Conservation (phyloP, 2,797 vertebrate genomes). For the Etheostoma nigrum region DNA sequence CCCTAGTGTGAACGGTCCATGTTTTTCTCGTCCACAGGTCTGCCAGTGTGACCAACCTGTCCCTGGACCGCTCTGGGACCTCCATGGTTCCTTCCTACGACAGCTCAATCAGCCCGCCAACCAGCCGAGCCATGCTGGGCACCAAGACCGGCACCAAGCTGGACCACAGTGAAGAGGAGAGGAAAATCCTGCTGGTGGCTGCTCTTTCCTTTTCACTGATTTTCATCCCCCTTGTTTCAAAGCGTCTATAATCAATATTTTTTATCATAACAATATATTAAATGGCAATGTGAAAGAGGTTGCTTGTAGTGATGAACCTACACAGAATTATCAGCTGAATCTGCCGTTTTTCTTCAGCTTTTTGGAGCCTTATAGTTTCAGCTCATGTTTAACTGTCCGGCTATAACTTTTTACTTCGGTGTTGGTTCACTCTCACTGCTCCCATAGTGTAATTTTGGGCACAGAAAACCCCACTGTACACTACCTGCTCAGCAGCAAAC, state of each 20-base stretch:
- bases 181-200: slow-evolving; percentile 95
- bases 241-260: not conserved
- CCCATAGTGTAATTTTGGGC: no score
- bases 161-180: slow-evolving; percentile 95
- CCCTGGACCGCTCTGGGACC: slow-evolving; percentile 93
- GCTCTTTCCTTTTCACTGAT: not conserved
- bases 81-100: slow-evolving; percentile 95
- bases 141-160: slow-evolving; percentile 86
- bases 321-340: not conserved
- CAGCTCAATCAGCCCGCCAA: slow-evolving; percentile 94
- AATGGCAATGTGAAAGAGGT: not conserved
- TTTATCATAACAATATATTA: not conserved
- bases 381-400: no score
- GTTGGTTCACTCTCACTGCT: no score
- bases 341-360: no score
- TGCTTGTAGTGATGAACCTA: not conserved
- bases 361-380: no score
- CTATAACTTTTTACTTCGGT: no score
- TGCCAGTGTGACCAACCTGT: slow-evolving; percentile 95
- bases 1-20: not conserved
- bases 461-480: no score
- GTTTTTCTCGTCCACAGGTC: slow-evolving; percentile 83
- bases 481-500: not conserved
- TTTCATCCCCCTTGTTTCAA: not conserved
- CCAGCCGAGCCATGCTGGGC: slow-evolving; percentile 84